Percentiles rank a stretch among this genome's conserved stretches.
Evolutionary conservation across 2,797 vertebrate genomes (phyloP).

Genomic region (Oreochromis grahami): DNA sequence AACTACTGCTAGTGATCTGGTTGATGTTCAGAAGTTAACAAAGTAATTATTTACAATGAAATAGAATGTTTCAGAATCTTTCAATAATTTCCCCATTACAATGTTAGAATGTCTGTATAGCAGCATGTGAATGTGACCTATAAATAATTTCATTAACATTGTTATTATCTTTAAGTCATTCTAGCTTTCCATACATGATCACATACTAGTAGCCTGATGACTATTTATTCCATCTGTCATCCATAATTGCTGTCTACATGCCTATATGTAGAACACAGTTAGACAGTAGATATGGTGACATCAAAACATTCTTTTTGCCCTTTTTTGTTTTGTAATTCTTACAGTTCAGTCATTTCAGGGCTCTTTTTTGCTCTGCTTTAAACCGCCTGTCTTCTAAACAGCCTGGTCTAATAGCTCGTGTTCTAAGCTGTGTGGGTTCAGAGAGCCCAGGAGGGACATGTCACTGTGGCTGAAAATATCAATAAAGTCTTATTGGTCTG

Average conservation of each 20-base stretch:
- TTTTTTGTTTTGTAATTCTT: neutral
- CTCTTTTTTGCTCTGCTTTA: slow-evolving; percentile 13
- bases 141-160: neutral
- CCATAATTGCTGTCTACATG: neutral
- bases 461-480: slow-evolving; percentile 28
- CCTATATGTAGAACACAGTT: neutral
- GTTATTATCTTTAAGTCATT: neutral
- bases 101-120: neutral
- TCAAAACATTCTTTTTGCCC: neutral
- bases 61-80: neutral
- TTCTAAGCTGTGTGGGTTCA: slow-evolving; percentile 9
- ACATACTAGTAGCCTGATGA: neutral
- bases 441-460: slow-evolving; percentile 13
- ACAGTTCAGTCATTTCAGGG: neutral
- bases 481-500: slow-evolving; percentile 41
- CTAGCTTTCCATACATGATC: neutral
- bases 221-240: neutral
- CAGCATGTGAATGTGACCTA: neutral
- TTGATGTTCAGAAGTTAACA: neutral
- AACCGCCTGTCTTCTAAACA: neutral
- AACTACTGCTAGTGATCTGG: neutral
- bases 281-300: neutral
- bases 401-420: slow-evolving; percentile 14
- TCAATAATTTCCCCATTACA: neutral
- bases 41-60: neutral